Conservation (phyloP, 2,113 vertebrate species). For the Menidia beryllina region DNA sequence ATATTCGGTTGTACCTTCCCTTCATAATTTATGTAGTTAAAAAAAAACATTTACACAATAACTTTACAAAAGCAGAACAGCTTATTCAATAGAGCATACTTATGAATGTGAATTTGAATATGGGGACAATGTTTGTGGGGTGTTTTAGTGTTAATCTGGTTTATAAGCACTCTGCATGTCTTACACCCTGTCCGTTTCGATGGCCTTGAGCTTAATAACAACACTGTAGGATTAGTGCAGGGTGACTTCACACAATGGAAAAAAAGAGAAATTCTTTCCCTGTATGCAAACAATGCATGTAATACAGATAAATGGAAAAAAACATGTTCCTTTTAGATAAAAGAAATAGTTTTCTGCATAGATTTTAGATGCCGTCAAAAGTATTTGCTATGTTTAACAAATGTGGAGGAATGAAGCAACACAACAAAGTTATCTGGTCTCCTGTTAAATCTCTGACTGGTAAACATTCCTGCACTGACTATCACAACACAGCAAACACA, state of each 20-base stretch:
- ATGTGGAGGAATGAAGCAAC: neutral
- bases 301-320: constrained; percentile 34
- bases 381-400: neutral
- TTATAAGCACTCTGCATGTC: constrained; percentile 79
- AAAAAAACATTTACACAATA: constrained; percentile 22
- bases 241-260: constrained; percentile 79
- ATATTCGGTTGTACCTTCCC: constrained; percentile 17
- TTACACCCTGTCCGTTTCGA: constrained; percentile 78
- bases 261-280: constrained; percentile 48
- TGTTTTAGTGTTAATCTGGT: constrained; percentile 77
- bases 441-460: neutral
- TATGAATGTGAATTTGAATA: constrained; percentile 75
- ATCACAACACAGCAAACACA: constrained; percentile 45
- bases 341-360: too few species aligned
- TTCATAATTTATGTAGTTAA: constrained; percentile 11
- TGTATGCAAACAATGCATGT: constrained; percentile 41
- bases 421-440: neutral
- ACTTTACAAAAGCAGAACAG: constrained; percentile 47
- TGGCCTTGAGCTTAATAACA: constrained; percentile 80
- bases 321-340: neutral
- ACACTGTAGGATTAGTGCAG: constrained; percentile 81
- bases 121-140: constrained; percentile 74
- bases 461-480: constrained; percentile 29
- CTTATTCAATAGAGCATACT: constrained; percentile 67
- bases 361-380: too few species aligned